Conservation (phyloP, 2,113 vertebrate species). For the Podilymbus podiceps region DNA sequence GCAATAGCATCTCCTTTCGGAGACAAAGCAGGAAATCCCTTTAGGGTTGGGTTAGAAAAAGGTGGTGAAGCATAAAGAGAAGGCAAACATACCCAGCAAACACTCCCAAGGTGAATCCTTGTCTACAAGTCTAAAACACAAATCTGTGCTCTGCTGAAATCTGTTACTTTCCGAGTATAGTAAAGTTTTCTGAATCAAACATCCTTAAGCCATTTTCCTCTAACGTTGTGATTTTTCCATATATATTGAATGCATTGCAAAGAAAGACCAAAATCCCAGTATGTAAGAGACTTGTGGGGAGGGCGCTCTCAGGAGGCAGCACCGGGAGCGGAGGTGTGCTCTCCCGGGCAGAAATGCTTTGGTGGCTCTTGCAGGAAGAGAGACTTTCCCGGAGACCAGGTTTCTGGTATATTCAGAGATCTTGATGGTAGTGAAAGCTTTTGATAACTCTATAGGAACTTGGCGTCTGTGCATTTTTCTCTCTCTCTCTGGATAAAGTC, state of each 20-base stretch:
- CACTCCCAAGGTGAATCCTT: neutral
- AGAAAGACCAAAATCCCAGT: neutral
- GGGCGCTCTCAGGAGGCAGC: neutral
- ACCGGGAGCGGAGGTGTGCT: neutral
- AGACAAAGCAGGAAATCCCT: neutral
- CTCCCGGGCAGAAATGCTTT: neutral
- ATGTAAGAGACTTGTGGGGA: neutral
- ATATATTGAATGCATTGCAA: neutral
- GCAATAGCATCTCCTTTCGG: neutral
- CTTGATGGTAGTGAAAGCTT: slow-evolving; percentile 44
- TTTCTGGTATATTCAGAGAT: slow-evolving; percentile 17
- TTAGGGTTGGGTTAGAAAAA: neutral
- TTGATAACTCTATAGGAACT: slow-evolving; percentile 66
- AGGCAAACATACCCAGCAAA: neutral
- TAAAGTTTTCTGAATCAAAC: neutral
- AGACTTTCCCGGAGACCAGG: neutral
- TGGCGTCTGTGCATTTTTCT: neutral
- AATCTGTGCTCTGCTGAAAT: neutral
- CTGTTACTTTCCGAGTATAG: neutral
- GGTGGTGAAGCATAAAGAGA: neutral
- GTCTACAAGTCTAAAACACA: neutral
- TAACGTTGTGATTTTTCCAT: neutral
- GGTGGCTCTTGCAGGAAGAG: neutral
- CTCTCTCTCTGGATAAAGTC: slow-evolving; percentile 53
- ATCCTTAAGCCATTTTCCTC: neutral